Evolutionary conservation across 2,888 invertebrate genomes (phyloP).

Genomic region (Melanargia galathea): DNA sequence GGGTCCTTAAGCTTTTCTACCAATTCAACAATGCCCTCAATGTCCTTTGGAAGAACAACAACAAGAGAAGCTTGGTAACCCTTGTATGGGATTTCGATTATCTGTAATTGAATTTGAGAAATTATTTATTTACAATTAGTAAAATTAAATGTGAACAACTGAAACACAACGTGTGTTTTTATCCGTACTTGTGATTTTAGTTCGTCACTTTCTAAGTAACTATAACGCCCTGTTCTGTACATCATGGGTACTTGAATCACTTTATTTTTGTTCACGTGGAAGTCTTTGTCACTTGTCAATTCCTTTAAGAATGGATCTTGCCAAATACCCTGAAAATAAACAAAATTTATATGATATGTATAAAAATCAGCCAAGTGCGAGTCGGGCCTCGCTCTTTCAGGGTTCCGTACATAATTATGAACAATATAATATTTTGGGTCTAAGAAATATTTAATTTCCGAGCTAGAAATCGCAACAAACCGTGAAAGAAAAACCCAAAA

Average conservation of each 20-base stretch:
- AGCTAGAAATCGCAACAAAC: no score
- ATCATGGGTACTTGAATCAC: slow-evolving; percentile 86
- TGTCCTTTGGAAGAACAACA: slow-evolving; percentile 86
- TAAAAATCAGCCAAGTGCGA: no score
- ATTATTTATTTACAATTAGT: background rate
- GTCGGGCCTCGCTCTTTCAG: no score
- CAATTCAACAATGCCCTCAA: slow-evolving; percentile 84
- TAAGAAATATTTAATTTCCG: no score
- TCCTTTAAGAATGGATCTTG: slow-evolving; percentile 80
- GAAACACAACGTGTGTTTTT: background rate
- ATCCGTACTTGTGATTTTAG: slow-evolving; percentile 62
- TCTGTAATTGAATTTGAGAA: slow-evolving; percentile 58
- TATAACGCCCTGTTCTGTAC: slow-evolving; percentile 76
- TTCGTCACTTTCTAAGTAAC: slow-evolving; percentile 58
- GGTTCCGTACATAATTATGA: no score
- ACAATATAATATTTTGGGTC: no score
- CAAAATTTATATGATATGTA: no score
- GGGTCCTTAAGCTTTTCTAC: slow-evolving; percentile 81
- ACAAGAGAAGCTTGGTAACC: slow-evolving; percentile 86
- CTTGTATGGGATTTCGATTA: slow-evolving; percentile 88
- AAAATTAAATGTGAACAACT: no score
- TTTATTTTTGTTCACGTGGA: slow-evolving; percentile 81
- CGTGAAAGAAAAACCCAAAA: no score
- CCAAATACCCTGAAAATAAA: slow-evolving; percentile 83
- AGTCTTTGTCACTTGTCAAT: slow-evolving; percentile 82